A percentile compares a stretch with the other conserved stretches of the same genome.
Evolutionary conservation across 2,113 vertebrate species (phyloP).

Genomic region (Microcebus griseorufus): DNA sequence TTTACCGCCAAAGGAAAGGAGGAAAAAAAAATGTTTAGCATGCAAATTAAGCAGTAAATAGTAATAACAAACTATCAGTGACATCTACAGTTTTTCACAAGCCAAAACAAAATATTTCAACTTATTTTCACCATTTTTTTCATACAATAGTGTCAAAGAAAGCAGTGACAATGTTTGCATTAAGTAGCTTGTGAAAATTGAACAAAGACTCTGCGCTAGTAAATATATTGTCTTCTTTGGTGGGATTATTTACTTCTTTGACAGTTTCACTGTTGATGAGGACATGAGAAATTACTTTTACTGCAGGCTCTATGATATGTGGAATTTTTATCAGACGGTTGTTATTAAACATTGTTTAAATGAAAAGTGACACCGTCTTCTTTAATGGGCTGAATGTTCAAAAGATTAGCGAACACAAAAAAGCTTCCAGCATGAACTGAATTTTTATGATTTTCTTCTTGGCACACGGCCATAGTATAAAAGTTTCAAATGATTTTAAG

Average conservation of each 20-base stretch:
- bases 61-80: not conserved
- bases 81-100: conserved; percentile 44
- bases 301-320: conserved; percentile 7
- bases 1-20: not conserved
- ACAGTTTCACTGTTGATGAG: conserved; percentile 53
- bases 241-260: conserved; percentile 53
- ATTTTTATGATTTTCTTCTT: conserved; percentile 27
- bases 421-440: not conserved
- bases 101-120: not conserved
- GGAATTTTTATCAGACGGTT: conserved; percentile 50
- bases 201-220: not conserved
- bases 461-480: not conserved
- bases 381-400: conserved; percentile 51
- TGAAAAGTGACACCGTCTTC: conserved; percentile 26
- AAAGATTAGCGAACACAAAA: conserved; percentile 52
- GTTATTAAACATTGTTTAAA: conserved; percentile 64
- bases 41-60: not conserved
- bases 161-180: not conserved
- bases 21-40: not conserved
- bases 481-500: conserved; percentile 37
- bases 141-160: not conserved
- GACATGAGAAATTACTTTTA: conserved; percentile 59
- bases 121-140: not conserved
- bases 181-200: conserved; percentile 42
- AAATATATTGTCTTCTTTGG: conserved; percentile 41